Conservation (phyloP, 2,888 invertebrate genomes). For the Nomada ferruginata region DNA sequence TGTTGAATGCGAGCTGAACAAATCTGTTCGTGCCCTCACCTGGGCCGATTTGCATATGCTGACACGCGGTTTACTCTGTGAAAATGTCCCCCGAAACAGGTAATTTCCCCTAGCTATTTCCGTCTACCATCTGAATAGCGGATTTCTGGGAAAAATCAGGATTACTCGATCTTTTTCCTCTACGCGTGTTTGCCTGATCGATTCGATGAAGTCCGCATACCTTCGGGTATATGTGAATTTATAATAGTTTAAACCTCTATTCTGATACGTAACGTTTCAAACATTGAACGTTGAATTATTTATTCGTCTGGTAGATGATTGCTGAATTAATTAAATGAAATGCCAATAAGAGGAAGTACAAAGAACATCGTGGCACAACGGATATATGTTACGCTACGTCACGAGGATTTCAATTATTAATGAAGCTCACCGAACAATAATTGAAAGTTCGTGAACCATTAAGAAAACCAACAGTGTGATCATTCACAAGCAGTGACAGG, state of each 20-base stretch:
- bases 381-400: too few species aligned
- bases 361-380: not conserved
- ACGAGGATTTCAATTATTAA: too few species aligned
- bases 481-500: not conserved
- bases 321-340: not conserved
- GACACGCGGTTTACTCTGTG: not conserved
- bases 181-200: not conserved
- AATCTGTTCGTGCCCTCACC: not conserved
- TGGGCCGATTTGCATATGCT: constrained; percentile 7
- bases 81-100: not conserved
- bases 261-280: not conserved
- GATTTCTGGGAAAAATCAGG: not conserved
- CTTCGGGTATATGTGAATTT: not conserved
- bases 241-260: not conserved
- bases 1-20: not conserved
- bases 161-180: not conserved
- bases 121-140: not conserved
- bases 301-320: not conserved
- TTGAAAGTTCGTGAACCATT: not conserved
- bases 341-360: too few species aligned
- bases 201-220: not conserved
- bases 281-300: not conserved
- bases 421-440: not conserved
- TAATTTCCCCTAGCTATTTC: not conserved
- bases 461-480: not conserved